Base-by-base conservation (phyloP, 2,797 vertebrate genomes). In the Acanthiza pusilla region DNA sequence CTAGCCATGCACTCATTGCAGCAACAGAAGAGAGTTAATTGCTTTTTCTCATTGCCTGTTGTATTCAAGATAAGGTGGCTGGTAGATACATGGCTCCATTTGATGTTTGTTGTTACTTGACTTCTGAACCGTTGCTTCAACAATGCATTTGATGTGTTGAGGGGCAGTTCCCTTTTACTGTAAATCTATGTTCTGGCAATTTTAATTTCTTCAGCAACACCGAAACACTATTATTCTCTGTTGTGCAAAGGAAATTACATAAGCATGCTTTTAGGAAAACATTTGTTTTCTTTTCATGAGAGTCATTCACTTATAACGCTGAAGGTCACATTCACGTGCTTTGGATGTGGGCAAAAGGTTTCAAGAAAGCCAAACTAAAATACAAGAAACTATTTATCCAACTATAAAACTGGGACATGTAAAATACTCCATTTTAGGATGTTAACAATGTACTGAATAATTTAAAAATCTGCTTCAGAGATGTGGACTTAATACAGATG, bases 11-110 rank as follows among this genome's bases (percentile, higher is more conserved):
- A 23, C 22, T 88, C 57, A 30, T 8, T 77, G 36, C 30, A 68
- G 78, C 50, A 74, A 51, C 18, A 66, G 66, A 70, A 75, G 53
- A 86, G 62, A 68, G 30, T 67, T 27, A 16, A 61, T 43, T 16
- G 11, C 26, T 63, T 82, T 91, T 82, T 82, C 30, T 8, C 18
- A 3, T 17, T 74, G 30, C 54, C 61, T 82, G 36, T 26, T 88
- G 48, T 53, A 32, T 57, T 78, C 66, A 95, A 90, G 80, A 80
- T 73, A 57, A 96, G 89, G 89, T 93, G 86, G 83, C 30, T 91
- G 86, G 42, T 88, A 76, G 86, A 84, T 48, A 16, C 10, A 0
- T 30, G 38, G 57, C 26, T 82, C 26, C 13, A 0, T 48, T 9
- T 29, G 40, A 22, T 62, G 30, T 48, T 82, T 63, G 26, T n/a